phyloP scores from a whole-genome alignment of 2,113 vertebrate genomes.

The Phyllopteryx taeniolatus region DNA sequence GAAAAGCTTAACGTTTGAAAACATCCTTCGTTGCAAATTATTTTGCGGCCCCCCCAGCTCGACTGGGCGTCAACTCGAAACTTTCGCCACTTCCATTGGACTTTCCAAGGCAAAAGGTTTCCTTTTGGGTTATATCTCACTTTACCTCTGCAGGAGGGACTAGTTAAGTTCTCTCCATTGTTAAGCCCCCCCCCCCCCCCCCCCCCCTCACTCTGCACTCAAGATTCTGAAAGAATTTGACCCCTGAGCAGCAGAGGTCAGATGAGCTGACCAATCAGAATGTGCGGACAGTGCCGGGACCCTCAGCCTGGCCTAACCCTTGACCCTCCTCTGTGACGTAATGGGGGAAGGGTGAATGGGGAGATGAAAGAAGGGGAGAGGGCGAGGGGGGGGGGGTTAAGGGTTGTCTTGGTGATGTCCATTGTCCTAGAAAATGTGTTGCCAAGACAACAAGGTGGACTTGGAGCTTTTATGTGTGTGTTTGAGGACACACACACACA shows the following conservation, averaged over 20 bases:
- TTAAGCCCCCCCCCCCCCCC: conserved; percentile 62
- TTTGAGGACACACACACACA: conserved; percentile 53
- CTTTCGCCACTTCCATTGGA: not conserved
- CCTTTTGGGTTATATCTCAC: conserved; percentile 27
- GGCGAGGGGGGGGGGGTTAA: conserved; percentile 69
- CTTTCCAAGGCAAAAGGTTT: not conserved
- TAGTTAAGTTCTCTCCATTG: conserved; percentile 72
- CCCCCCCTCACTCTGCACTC: conserved; percentile 64
- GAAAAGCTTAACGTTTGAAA: too few relatives aligned
- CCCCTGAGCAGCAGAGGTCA: conserved; percentile 72
- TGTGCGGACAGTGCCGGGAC: conserved; percentile 81
- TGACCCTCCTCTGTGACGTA: conserved; percentile 70
- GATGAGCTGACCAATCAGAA: conserved; percentile 78
- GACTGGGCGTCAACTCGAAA: not conserved
- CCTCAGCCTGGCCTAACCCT: conserved; percentile 77
- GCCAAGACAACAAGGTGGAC: conserved; percentile 77
- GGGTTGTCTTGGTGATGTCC: conserved; percentile 76
- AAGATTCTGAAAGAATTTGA: conserved; percentile 82
- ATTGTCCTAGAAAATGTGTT: conserved; percentile 77
- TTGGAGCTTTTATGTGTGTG: conserved; percentile 70
- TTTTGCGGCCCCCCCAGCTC: not conserved
- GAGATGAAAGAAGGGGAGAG: conserved; percentile 78
- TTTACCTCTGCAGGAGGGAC: conserved; percentile 68
- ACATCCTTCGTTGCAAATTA: too few relatives aligned
- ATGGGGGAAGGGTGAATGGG: conserved; percentile 76